phyloP scores from a whole-genome alignment of 2,888 invertebrate species.

The Hydropsyche betteni region DNA sequence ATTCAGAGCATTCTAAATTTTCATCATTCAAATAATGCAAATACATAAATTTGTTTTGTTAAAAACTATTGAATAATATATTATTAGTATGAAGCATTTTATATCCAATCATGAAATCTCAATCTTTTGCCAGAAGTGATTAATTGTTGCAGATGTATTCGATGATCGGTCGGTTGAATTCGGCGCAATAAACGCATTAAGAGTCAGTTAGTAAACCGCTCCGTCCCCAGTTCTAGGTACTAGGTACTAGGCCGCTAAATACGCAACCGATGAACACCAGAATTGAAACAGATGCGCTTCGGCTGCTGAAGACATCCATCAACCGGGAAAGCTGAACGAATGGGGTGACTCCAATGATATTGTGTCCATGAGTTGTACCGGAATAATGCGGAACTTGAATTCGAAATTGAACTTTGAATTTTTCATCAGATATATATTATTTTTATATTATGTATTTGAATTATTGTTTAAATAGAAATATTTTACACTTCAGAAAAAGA shows the following conservation, averaged over 20 bases:
- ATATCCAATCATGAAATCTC: background rate
- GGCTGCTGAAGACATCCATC: conserved; percentile 50
- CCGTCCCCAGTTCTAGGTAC: background rate
- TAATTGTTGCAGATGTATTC: background rate
- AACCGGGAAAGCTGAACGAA: conserved; percentile 37
- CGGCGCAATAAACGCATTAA: conserved; percentile 52
- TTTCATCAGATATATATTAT: background rate
- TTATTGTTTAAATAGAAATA: background rate
- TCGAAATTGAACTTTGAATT: too few relatives aligned
- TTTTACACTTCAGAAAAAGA: background rate
- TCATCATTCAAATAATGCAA: too few relatives aligned
- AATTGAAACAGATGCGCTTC: conserved; percentile 52
- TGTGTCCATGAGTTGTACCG: conserved; percentile 32
- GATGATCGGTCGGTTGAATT: conserved; percentile 14
- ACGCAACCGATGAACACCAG: conserved; percentile 51
- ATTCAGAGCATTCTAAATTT: too few relatives aligned
- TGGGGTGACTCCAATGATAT: conserved; percentile 29
- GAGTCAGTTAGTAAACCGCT: conserved; percentile 46
- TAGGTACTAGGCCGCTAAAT: conserved; percentile 44
- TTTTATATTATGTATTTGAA: background rate
- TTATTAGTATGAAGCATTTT: background rate
- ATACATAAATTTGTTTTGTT: too few relatives aligned
- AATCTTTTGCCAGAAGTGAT: background rate
- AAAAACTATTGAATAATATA: background rate
- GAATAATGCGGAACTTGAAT: background rate